Percentiles rank a stretch among this genome's conserved stretches.
These are phyloP conservation scores for Decapterus maruadsi DNA, from an alignment of 2,797 vertebrate genomes.

Conservation along the genomic window DNA sequence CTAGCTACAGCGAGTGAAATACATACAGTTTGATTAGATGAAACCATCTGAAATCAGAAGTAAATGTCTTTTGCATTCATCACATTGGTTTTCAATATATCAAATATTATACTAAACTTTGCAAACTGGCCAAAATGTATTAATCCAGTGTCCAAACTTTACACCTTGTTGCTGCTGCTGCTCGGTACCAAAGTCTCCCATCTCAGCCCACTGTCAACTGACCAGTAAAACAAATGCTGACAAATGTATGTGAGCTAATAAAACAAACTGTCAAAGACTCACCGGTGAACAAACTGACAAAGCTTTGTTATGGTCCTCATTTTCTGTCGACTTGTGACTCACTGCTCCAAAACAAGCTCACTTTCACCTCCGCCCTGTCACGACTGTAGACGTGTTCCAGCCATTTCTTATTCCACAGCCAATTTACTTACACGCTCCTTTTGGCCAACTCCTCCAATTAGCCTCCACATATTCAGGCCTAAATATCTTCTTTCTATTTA, in stretches of 20 bases:
- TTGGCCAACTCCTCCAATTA: background rate
- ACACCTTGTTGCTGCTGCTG: too few species aligned
- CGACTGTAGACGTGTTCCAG: background rate
- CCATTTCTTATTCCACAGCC: slow-evolving; percentile 13
- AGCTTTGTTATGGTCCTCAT: slow-evolving; percentile 22
- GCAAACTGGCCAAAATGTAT: too few species aligned
- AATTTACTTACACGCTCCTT: background rate
- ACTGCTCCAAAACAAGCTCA: slow-evolving; percentile 39
- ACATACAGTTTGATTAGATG: background rate
- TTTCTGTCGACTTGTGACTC: slow-evolving; percentile 38
- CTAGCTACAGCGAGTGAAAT: too few species aligned
- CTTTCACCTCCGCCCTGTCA: background rate
- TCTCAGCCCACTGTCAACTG: background rate
- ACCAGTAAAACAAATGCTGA: slow-evolving; percentile 7
- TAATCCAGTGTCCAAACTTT: too few species aligned
- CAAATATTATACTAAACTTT: too few species aligned
- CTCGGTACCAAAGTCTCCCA: background rate
- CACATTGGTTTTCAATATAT: background rate
- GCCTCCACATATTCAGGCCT: background rate
- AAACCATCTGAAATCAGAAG: background rate
- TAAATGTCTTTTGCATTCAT: background rate
- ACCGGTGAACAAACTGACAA: background rate
- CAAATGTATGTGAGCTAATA: slow-evolving; percentile 3
- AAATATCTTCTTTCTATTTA: background rate
- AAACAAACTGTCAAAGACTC: slow-evolving; percentile 6